Evolutionary conservation across 2,797 vertebrate species (phyloP), one percentile per base, ranked within the genome.

Genomic region (Lindbergichthys nudifrons): DNA sequence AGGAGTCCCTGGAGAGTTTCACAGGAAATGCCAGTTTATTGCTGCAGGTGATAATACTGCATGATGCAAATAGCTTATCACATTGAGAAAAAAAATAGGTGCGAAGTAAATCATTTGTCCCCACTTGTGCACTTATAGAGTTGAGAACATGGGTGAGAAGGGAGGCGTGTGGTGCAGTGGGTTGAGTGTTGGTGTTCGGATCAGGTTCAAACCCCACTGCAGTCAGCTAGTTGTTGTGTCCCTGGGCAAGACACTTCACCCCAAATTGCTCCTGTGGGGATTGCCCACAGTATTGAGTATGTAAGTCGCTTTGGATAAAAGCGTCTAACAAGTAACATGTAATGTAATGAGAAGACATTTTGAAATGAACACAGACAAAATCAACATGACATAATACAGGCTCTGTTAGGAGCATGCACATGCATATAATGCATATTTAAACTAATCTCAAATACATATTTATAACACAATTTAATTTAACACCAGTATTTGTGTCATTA

Each of bases 11-110:
- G 46, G 63, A 66, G 85, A 51, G 67, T 73, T 74, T 81, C 62
- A 84, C 79, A 82, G 78, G 81, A 89, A 91, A 83, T 75, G 45
- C 45, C 57, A 53, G 72, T 71, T 90, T 89, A 93, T 90, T 90
- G 74, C 76, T 47, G 70, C 77, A 85, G 76, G 86, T 90, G 82
- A 86, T 87, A 81, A 82, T 77, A 61, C 70, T 73, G 54, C 72
- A 75, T 70, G 57, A 69, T 58, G 67, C 45, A 13, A 67, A 60
- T 56, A 47, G 66, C 43, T 72, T 70, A 77, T 77, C 19, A 2
- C 51, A 63, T 15, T 63, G 73, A 73, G 73, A 41, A 53, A 15
- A 68, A 47, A 68, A 70, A 36, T 65, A 78, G 70, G 81, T 73
- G 81, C 70, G 56, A 85, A 77, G 75, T 79, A 80, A 82, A 84